These are phyloP conservation scores for Halocynthia roretzi DNA, from an alignment of 23 tunicate species.

Conservation along the genomic window DNA sequence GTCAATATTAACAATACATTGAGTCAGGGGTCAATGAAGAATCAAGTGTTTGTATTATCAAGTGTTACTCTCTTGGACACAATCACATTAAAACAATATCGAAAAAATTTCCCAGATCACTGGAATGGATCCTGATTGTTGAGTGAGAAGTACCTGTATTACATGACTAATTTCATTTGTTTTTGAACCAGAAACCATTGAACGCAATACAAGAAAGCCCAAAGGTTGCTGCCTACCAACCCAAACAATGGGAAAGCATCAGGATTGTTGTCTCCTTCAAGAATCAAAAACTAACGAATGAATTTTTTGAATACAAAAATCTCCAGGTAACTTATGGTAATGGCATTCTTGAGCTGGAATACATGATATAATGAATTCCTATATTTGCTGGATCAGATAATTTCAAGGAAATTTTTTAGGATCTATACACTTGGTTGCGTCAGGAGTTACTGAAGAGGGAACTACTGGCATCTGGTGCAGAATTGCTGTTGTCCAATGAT, in stretches of 20 bases:
- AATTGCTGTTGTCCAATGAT: conserved; percentile 42
- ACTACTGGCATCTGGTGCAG: conserved; percentile 45
- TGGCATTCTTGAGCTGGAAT: not conserved
- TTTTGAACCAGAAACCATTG: too few species aligned
- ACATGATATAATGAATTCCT: not conserved
- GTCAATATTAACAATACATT: too few species aligned
- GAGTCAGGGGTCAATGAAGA: too few species aligned
- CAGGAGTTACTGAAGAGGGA: conserved; percentile 40
- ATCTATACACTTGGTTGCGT: conserved; percentile 67
- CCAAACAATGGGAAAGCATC: conserved; percentile 38
- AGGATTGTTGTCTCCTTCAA: conserved; percentile 33
- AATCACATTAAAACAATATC: too few species aligned
- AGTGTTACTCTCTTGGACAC: too few species aligned
- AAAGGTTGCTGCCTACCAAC: conserved; percentile 24
- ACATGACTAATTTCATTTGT: too few species aligned
- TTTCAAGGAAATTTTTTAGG: conserved; percentile 27
- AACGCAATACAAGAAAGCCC: not conserved
- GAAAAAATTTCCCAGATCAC: too few species aligned
- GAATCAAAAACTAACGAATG: conserved; percentile 16
- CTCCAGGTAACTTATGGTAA: conserved; percentile 34
- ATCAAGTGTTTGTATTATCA: too few species aligned
- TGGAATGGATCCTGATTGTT: too few species aligned
- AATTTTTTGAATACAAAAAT: conserved; percentile 52
- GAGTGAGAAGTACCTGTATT: too few species aligned
- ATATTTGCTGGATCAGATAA: not conserved